Evolutionary conservation across 2,113 vertebrate genomes (phyloP).

Genomic region (Todiramphus chloris): DNA sequence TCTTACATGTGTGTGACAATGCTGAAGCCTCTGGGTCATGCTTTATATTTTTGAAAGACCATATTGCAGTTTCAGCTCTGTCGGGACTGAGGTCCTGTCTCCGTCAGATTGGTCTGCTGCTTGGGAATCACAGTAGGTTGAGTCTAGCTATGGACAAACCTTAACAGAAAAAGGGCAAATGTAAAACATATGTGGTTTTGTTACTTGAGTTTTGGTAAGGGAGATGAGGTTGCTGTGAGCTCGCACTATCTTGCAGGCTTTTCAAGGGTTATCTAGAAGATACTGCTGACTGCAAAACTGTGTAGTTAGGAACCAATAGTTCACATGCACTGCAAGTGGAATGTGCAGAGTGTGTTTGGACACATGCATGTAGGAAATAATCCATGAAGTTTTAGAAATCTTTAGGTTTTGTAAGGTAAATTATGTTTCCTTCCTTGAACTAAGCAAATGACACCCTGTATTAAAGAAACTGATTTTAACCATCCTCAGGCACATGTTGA

Average conservation of each 20-base stretch:
- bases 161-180: background rate
- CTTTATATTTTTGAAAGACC: background rate
- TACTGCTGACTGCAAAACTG: background rate
- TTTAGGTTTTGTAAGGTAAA: background rate
- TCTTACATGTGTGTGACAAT: background rate
- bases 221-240: background rate
- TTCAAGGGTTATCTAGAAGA: background rate
- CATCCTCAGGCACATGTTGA: background rate
- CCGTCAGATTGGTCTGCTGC: background rate
- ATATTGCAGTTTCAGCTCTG: background rate
- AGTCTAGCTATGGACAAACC: background rate
- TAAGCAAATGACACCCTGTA: background rate
- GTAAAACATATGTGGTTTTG: background rate
- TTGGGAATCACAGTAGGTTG: background rate
- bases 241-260: background rate
- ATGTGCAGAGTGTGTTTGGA: background rate
- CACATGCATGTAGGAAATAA: background rate
- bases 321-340: background rate
- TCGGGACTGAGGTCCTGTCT: background rate
- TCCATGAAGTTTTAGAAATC: background rate
- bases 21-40: background rate
- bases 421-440: background rate
- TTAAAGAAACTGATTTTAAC: background rate
- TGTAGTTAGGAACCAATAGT: background rate
- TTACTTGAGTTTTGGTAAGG: background rate